Evolutionary conservation across 2,888 invertebrate species (phyloP).

Genomic region (Thecophora atra): DNA sequence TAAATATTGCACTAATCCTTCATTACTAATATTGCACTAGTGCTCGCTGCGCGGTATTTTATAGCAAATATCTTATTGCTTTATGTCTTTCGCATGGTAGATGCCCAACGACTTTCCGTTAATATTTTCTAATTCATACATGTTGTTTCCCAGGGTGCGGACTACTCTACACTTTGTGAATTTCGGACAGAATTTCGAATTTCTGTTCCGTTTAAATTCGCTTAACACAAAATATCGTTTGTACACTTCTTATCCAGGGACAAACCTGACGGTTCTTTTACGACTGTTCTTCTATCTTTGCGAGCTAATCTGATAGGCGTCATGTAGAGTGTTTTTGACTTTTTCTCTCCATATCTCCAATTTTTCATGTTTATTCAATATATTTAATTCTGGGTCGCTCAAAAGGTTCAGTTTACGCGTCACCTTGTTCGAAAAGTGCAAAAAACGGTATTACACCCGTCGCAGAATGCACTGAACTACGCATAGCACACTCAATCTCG

Average conservation of each 20-base stretch:
- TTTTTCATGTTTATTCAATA: too few relatives aligned
- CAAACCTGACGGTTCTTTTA: neutral
- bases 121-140: slow-evolving; percentile 16
- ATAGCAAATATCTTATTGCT: too few relatives aligned
- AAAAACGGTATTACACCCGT: slow-evolving; percentile 18
- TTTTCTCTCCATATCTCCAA: neutral
- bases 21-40: too few relatives aligned
- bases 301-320: neutral
- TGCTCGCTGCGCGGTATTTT: too few relatives aligned
- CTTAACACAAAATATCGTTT: neutral
- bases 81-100: neutral
- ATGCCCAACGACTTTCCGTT: slow-evolving; percentile 3
- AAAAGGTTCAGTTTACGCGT: neutral
- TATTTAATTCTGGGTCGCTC: neutral
- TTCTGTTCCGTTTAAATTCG: slow-evolving; percentile 17
- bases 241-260: neutral
- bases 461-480: slow-evolving; percentile 18
- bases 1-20: too few relatives aligned
- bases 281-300: neutral
- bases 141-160: slow-evolving; percentile 15
- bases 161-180: slow-evolving; percentile 18
- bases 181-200: slow-evolving; percentile 26
- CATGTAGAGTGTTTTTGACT: too few relatives aligned
- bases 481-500: slow-evolving; percentile 11
- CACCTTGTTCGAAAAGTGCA: slow-evolving; percentile 8